Evolutionary conservation across 2,888 invertebrate species (phyloP).

Genomic region (Andricus quercusramuli): DNA sequence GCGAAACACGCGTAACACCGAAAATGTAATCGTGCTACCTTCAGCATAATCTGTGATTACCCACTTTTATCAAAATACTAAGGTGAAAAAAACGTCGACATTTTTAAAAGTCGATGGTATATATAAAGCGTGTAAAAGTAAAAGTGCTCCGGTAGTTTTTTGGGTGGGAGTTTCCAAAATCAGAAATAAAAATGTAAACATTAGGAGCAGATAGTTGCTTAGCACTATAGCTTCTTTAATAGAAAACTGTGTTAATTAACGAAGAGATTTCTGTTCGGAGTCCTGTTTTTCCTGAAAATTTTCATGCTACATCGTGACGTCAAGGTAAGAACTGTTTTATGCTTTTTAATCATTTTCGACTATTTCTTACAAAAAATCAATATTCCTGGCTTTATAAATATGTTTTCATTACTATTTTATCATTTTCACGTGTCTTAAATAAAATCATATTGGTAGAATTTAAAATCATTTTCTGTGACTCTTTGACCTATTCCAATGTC

Average conservation of each 20-base stretch:
- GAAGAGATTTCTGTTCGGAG: slow-evolving; percentile 1
- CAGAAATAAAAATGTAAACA: slow-evolving; percentile 40
- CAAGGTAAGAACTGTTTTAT: slow-evolving; percentile 1
- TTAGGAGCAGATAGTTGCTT: slow-evolving; percentile 13
- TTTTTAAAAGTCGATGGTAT: slow-evolving; percentile 16
- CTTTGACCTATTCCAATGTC: neutral
- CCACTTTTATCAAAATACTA: neutral
- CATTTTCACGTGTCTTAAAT: neutral
- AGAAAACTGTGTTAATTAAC: slow-evolving; percentile 11
- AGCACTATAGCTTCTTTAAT: neutral
- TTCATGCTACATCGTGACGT: neutral
- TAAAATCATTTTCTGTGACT: neutral
- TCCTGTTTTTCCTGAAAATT: neutral
- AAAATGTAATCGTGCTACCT: slow-evolving; percentile 66
- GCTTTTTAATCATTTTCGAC: neutral
- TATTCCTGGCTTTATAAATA: neutral
- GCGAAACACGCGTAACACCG: slow-evolving; percentile 69
- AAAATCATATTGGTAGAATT: neutral
- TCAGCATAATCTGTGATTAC: slow-evolving; percentile 8
- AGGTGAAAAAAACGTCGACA: neutral
- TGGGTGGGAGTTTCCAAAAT: slow-evolving; percentile 15
- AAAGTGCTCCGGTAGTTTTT: neutral
- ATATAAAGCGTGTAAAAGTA: slow-evolving; percentile 10
- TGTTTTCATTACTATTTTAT: neutral
- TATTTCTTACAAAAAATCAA: neutral